These are phyloP conservation scores for Syrphus vitripennis DNA, from an alignment of 2,888 invertebrate genomes.

Conservation along the genomic window DNA sequence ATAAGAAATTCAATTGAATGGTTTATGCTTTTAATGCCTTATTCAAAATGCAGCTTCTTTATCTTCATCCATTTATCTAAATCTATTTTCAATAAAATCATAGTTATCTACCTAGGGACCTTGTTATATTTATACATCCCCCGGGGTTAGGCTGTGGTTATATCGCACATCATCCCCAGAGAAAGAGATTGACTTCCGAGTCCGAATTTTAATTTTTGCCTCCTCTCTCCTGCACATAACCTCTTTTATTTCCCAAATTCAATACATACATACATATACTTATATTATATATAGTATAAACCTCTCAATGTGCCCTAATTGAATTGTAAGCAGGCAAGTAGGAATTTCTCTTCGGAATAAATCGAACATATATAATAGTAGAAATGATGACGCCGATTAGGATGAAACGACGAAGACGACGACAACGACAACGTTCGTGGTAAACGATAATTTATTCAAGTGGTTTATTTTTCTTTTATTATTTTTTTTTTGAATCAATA, in stretches of 20 bases:
- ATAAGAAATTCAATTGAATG: constrained; percentile 3
- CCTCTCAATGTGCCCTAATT: constrained; percentile 57
- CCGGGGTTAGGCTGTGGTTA: background rate
- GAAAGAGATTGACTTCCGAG: constrained; percentile 36
- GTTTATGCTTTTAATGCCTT: background rate
- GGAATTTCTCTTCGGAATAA: constrained; percentile 52
- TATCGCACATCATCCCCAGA: background rate
- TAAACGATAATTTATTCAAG: constrained; percentile 62
- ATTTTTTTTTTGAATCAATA: constrained; percentile 53
- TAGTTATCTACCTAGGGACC: background rate
- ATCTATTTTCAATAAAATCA: constrained; percentile 35
- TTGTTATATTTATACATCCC: background rate
- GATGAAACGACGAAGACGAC: constrained; percentile 35
- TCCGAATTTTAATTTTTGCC: constrained; percentile 46
- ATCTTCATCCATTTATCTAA: constrained; percentile 35
- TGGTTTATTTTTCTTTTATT: constrained; percentile 34
- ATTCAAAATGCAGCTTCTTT: constrained; percentile 5
- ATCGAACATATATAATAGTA: constrained; percentile 55
- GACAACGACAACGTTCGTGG: constrained; percentile 49
- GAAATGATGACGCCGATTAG: constrained; percentile 58
- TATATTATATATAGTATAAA: background rate
- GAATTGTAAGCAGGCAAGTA: constrained; percentile 47
- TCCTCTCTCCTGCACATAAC: constrained; percentile 36
- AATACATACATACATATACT: constrained; percentile 15
- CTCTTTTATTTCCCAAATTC: constrained; percentile 38